These are phyloP conservation scores for Prionace glauca DNA, from an alignment of 2,797 vertebrate genomes.

Conservation along the genomic window DNA sequence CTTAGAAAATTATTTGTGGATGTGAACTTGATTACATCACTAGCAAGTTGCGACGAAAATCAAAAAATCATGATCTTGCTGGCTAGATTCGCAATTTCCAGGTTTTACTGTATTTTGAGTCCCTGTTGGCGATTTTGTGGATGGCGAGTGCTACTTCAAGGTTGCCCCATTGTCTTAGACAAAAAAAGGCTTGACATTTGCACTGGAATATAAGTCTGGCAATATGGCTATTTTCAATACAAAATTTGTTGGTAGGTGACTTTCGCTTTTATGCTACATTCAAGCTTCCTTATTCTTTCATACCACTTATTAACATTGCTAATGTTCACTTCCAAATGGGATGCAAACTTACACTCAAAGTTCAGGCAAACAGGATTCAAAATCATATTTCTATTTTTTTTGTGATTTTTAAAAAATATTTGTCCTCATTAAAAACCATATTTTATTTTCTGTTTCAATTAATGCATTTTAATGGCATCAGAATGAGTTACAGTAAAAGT, in stretches of 20 bases:
- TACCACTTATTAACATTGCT: neutral
- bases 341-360: neutral
- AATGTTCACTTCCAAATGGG: neutral
- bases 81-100: too few species aligned
- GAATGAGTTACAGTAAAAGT: neutral
- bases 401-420: too few species aligned
- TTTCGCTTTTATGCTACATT: neutral
- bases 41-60: too few species aligned
- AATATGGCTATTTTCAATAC: neutral
- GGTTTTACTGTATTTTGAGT: too few species aligned
- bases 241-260: neutral
- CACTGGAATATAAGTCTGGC: neutral
- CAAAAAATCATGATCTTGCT: too few species aligned
- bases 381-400: neutral
- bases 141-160: too few species aligned
- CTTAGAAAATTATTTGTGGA: too few species aligned
- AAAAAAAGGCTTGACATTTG: neutral
- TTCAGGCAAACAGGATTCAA: neutral
- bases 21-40: too few species aligned
- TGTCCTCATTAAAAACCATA: neutral
- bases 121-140: too few species aligned
- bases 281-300: neutral
- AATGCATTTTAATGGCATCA: neutral
- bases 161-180: neutral
- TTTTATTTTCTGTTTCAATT: neutral